Evolutionary conservation across 2,888 invertebrate genomes (phyloP).

Genomic region (Andricus curvator): DNA sequence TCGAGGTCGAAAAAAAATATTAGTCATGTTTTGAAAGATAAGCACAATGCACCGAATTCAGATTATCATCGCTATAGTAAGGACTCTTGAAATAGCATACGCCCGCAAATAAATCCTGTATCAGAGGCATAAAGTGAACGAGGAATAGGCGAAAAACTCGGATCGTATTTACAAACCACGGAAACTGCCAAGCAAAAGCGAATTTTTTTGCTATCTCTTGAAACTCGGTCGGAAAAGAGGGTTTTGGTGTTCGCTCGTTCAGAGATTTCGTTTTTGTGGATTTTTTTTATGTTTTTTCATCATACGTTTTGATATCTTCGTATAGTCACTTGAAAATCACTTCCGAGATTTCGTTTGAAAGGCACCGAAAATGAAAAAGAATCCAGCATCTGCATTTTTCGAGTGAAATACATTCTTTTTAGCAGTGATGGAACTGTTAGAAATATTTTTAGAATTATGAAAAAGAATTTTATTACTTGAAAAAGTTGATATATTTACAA

Average conservation of each 20-base stretch:
- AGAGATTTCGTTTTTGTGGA: neutral
- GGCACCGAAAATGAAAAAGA: neutral
- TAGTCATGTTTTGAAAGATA: neutral
- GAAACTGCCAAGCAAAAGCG: neutral
- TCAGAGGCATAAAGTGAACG: neutral
- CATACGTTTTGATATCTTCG: neutral
- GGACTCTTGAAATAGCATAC: neutral
- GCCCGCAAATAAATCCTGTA: constrained; percentile 2
- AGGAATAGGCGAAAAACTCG: neutral
- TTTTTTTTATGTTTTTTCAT: neutral
- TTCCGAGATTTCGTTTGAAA: neutral
- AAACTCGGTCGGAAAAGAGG: neutral
- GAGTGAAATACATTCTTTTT: no score
- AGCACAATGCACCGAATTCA: constrained; percentile 3
- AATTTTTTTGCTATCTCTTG: neutral
- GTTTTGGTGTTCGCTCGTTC: neutral
- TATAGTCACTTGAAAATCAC: neutral
- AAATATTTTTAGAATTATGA: no score
- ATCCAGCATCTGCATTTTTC: neutral
- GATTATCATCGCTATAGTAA: neutral
- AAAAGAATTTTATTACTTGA: no score
- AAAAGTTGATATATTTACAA: no score
- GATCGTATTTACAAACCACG: neutral
- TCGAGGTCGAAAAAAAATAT: neutral
- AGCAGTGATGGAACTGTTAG: no score